Evolutionary conservation across 2,797 vertebrate genomes (phyloP).

Genomic region (Hylomyscus alleni): DNA sequence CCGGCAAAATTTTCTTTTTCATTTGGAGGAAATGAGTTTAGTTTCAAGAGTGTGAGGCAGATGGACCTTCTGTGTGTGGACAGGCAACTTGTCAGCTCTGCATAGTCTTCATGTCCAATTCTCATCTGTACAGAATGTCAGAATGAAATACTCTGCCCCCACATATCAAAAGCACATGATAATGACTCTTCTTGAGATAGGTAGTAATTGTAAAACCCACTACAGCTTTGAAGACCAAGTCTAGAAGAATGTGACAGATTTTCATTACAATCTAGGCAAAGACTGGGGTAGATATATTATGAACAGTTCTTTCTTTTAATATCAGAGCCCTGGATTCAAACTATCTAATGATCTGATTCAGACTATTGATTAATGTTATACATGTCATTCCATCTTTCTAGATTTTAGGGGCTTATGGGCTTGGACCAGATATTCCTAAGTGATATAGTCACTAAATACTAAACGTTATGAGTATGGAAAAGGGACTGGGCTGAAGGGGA

Average conservation of each 20-base stretch:
- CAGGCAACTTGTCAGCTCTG: background rate
- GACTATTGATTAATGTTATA: background rate
- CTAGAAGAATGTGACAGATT: background rate
- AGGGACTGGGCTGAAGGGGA: background rate
- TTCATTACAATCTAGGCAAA: conserved; percentile 23
- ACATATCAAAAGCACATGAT: background rate
- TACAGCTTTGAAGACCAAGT: background rate
- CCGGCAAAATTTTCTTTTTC: background rate
- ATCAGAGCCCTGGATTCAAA: background rate
- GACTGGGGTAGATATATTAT: background rate
- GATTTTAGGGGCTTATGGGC: too few species aligned
- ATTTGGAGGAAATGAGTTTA: conserved; percentile 53
- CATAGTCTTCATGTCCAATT: conserved; percentile 11
- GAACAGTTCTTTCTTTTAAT: background rate
- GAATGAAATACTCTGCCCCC: background rate
- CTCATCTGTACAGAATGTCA: background rate
- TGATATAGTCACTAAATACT: background rate
- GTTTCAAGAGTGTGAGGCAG: background rate
- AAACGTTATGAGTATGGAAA: background rate
- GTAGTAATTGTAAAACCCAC: background rate
- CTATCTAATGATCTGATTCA: background rate
- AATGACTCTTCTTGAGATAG: background rate
- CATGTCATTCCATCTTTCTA: background rate
- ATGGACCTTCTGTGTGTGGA: conserved; percentile 1
- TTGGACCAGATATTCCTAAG: background rate